These are phyloP conservation scores for Oscheius sp. DNA, from an alignment of 2,888 invertebrate species.

Conservation along the genomic window DNA sequence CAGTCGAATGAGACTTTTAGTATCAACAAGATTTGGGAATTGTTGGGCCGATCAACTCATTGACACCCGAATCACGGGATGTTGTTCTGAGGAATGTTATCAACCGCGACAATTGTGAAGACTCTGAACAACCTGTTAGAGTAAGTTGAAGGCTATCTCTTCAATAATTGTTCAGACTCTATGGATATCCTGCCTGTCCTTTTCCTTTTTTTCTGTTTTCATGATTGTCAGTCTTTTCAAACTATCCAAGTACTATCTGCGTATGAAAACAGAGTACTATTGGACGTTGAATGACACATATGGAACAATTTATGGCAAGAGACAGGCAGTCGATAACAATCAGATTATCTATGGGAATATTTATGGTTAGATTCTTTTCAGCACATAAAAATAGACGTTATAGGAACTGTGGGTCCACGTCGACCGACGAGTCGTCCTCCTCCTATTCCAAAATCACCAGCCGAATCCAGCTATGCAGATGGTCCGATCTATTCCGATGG, in stretches of 20 bases:
- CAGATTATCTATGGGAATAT: conserved; percentile 32
- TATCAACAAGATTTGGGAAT: conserved; percentile 35
- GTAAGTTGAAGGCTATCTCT: neutral
- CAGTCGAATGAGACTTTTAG: conserved; percentile 2
- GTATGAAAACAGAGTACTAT: conserved; percentile 54
- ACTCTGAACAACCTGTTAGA: conserved; percentile 38
- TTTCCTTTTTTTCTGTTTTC: conserved; percentile 40
- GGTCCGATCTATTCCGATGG: conserved; percentile 43
- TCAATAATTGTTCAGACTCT: conserved; percentile 30
- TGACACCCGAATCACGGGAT: conserved; percentile 17
- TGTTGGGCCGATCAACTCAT: conserved; percentile 14
- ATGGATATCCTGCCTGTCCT: conserved; percentile 38
- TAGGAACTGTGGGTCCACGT: conserved; percentile 20
- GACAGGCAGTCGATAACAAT: neutral
- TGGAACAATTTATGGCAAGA: conserved; percentile 33
- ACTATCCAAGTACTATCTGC: conserved; percentile 48
- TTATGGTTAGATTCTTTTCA: conserved; percentile 15
- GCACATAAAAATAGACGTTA: neutral
- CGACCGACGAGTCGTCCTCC: conserved; percentile 29
- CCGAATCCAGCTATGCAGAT: conserved; percentile 27
- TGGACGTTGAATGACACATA: conserved; percentile 50
- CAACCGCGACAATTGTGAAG: conserved; percentile 37
- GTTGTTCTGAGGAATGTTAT: conserved; percentile 32
- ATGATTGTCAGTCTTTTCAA: conserved; percentile 46
- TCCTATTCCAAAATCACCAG: conserved; percentile 1